Conservation (phyloP, 2,113 vertebrate genomes). For the Baryphthengus martii region DNA sequence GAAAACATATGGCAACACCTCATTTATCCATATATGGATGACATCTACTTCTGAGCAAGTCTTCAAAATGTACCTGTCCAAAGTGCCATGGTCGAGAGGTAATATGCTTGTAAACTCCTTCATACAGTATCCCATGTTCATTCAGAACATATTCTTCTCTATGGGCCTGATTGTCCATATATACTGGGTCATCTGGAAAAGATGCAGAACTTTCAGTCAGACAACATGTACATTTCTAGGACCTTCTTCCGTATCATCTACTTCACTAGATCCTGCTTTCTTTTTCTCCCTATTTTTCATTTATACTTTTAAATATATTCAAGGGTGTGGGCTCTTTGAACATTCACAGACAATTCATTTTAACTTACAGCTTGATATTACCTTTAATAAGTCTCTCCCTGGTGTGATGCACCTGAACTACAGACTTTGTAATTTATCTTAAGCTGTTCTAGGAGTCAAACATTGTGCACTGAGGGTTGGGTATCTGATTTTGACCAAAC, state of each 20-base stretch:
- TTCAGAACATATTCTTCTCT: constrained; percentile 67
- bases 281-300: neutral
- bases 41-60: neutral
- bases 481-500: neutral
- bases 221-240: neutral
- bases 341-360: neutral
- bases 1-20: neutral
- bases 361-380: neutral
- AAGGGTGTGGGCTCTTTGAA: neutral
- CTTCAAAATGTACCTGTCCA: constrained; percentile 61
- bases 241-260: neutral
- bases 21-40: neutral
- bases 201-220: neutral
- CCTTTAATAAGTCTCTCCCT: neutral
- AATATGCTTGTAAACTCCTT: constrained; percentile 60
- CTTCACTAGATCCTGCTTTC: neutral
- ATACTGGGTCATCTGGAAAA: constrained; percentile 67
- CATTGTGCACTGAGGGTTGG: neutral
- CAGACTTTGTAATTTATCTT: neutral
- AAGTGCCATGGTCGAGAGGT: constrained; percentile 61
- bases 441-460: neutral
- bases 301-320: neutral
- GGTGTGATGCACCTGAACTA: neutral
- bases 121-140: constrained; percentile 65
- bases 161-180: constrained; percentile 55